Base-by-base conservation (phyloP, 2,797 vertebrate species). In the Semotilus atromaculatus region DNA sequence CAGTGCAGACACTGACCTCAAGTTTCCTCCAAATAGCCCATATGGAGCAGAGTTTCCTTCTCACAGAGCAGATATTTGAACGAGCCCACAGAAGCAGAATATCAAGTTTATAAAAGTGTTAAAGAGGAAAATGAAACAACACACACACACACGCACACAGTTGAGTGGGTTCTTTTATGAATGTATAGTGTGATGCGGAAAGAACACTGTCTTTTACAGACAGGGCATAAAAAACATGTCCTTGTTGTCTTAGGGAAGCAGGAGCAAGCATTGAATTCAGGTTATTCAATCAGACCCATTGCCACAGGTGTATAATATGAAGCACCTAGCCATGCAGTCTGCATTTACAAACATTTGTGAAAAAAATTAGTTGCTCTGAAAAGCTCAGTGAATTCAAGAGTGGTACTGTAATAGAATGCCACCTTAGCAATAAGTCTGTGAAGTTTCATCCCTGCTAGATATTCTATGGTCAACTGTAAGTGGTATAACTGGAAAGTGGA, bases 1-100 rank as follows among this genome's bases (percentile, higher is more conserved):
- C 64, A 36, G 77, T 55, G 84, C 60, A 60, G 29, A 48, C 2
- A 73, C 31, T 78, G 68, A 72, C 73, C 67, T 78, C 26, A 74
- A 48, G 31, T 75, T 73, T 58, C 71, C 81, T 66, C 40, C 7
- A 38, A 58, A 31, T 4, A 62, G 40, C 68, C 64, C 38, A 62
- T 26, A 34, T 68, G 82, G 62, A 66, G 23, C 7, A 0, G 60
- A 53, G 43, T 26, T 67, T 68, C 34, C 60, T 53, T 76, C 45
- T 34, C 60, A 38, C 29, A 31, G 13, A 72, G 38, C 31, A 21
- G 36, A 72, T 0, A 19, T 51, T 13, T 1, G 1, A 80, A 67
- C 13, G 19, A 58, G n/a, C 21, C 19, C 29, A 36, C 5, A 67
- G 4, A 43, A 55, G 7, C 62, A 55, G 23, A 53, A 55, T n/a